Conservation (phyloP, 2,797 vertebrate genomes). For the Ataeniobius toweri region DNA sequence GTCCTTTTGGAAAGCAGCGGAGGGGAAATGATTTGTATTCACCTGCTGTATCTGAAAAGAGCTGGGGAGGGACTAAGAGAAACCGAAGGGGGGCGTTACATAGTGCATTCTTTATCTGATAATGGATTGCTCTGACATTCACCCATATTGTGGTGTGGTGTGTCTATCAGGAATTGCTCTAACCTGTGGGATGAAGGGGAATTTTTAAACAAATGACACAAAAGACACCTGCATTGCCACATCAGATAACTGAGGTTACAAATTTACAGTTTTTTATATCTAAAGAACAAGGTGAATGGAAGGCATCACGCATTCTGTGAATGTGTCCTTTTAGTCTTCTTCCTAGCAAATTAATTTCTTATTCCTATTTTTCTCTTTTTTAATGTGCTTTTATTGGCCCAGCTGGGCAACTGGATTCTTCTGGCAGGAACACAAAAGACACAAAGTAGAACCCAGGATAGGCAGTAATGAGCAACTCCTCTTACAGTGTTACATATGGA, state of each 20-base stretch:
- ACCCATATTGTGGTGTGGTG: conserved; percentile 64
- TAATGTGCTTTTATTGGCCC: conserved; percentile 58
- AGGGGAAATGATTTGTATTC: conserved; percentile 85
- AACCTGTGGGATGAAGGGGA: conserved; percentile 43
- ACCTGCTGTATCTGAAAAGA: conserved; percentile 81
- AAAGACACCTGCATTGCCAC: conserved; percentile 29
- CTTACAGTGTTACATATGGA: conserved; percentile 78
- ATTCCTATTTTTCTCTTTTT: conserved; percentile 22
- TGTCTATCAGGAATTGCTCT: conserved; percentile 67
- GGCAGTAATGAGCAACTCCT: conserved; percentile 78
- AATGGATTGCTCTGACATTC: conserved; percentile 75
- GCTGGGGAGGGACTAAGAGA: conserved; percentile 65
- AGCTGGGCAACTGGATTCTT: conserved; percentile 69
- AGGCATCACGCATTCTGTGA: conserved; percentile 14
- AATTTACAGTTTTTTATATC: conserved; percentile 1
- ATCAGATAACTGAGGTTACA: not conserved
- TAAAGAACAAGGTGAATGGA: conserved; percentile 7
- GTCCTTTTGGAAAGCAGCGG: conserved; percentile 75
- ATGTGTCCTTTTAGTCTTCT: conserved; percentile 27
- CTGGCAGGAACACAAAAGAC: conserved; percentile 74
- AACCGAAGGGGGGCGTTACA: conserved; percentile 45
- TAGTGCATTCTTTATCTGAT: conserved; percentile 74
- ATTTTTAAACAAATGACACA: conserved; percentile 46
- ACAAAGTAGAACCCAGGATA: conserved; percentile 70
- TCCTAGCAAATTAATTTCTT: conserved; percentile 43